Evolutionary conservation across 2,797 vertebrate species (phyloP).

Genomic region (Ceyx erithaca): DNA sequence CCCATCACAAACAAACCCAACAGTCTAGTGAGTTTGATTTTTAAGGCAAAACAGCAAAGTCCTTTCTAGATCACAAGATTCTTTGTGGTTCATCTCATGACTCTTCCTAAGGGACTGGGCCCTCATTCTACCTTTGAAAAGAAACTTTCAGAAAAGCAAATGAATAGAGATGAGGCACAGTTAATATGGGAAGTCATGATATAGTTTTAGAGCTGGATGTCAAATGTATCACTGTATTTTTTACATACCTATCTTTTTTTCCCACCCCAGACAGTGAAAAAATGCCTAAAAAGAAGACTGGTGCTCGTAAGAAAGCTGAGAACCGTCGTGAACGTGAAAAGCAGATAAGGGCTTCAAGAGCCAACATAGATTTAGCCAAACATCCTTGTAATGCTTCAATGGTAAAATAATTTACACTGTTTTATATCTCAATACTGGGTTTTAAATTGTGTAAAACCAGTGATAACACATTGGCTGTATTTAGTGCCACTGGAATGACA

Average conservation of each 20-base stretch:
- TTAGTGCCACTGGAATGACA: neutral
- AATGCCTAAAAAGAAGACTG: conserved; percentile 99
- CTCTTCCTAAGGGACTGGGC: neutral
- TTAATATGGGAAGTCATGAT: neutral
- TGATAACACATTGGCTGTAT: neutral
- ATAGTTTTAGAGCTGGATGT: neutral
- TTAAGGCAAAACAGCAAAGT: neutral
- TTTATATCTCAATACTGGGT: neutral
- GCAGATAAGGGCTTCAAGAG: conserved; percentile 88
- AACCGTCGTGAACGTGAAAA: conserved; percentile 94
- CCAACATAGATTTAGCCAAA: conserved; percentile 92
- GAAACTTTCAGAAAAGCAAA: neutral
- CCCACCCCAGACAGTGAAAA: conserved; percentile 42
- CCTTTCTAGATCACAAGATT: neutral
- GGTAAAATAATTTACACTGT: conserved; percentile 74
- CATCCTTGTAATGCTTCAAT: conserved; percentile 93
- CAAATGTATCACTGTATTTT: neutral
- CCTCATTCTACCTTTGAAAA: neutral
- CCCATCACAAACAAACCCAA: neutral
- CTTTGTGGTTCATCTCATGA: neutral
- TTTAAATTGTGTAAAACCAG: neutral
- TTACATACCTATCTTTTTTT: neutral
- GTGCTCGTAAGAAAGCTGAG: conserved; percentile 96
- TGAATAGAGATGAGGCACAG: neutral
- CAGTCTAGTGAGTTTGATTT: neutral